Evolutionary conservation across 2,888 invertebrate genomes (phyloP), one percentile per base, ranked within the genome.

Genomic region (Drosophila kanekoi): DNA sequence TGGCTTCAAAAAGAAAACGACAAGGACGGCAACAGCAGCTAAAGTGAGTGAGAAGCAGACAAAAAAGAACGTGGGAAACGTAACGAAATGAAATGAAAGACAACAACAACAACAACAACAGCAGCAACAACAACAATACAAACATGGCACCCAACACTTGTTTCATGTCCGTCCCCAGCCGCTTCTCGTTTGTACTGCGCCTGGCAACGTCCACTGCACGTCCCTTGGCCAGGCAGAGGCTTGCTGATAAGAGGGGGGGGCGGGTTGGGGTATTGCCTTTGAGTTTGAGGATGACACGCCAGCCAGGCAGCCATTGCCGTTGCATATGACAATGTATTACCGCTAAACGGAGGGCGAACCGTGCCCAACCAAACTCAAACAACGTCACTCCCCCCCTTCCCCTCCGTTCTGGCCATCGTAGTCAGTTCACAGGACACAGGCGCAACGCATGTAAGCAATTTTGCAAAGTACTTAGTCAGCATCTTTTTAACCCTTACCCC

Each of bases 381-480:
- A 11, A 5, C 28, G 52, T 23, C 23, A 14, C 6, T 32, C 28
- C 28, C 41, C 37, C 28, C 28, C 37, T 16, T 8, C 4, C 16
- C 16, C 3, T 4, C 53, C 38, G 37, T 5, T 4, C 53, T 45
- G 37, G 14, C 33, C 35, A 11, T 16, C 18, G 23, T 14, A 38
- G 35, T n/a, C 23, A 53, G 61, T 16, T 41, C 48, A 14, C 68
- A 77, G 60, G 63, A 60, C 51, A 60, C 66, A 51, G 72, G 62
- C 74, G 68, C 80, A 69, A 80, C 77, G 69, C 87, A 83, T 87
- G 74, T 81, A 84, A 80, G 79, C 87, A 89, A 87, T 89, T 89
- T 87, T 72, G 74, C 79, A 84, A 89, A 87, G 87, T 89, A 89
- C 87, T 89, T 89, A 87, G 90, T 87, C 90, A 89, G 87, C 87